Evolutionary conservation across 2,113 vertebrate genomes (phyloP), one percentile per base, ranked within the genome.

Genomic region (Tringa solitaria): DNA sequence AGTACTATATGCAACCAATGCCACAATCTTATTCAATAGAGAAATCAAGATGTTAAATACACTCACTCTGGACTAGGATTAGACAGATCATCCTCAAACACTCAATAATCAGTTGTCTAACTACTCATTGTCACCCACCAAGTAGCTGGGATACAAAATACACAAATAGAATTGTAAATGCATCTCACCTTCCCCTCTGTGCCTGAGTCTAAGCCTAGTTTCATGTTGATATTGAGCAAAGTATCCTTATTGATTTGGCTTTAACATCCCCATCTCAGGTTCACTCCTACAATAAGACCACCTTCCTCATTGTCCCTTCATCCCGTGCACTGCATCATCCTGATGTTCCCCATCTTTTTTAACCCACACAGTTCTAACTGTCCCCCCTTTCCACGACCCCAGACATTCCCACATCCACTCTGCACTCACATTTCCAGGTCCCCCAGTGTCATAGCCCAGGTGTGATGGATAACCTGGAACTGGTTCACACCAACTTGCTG

Each of bases 101-200:
- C 60, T 96, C 86, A 89, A 61, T 95, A 97, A 96, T 90, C 63
- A 91, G 46, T 93, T 67, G 50, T 72, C 74, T 95, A 74, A 94
- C 74, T 51, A 51, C 54, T 70, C 83, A 87, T 94, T 93, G 87
- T 90, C 88, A 92, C 53, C 51, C 70, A 80, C 32, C 54, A 78
- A 65, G 78, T 37, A 61, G 41, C 61, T 84, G 73, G n/a, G 28
- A 54, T 77, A 43, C 39, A 87, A 86, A 95, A 87, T 28, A 81
- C 67, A 77, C 56, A 92, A 93, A 87, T 50, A 91, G 59, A 94
- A 94, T 74, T 75, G 50, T 61, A 91, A 96, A 93, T 87, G 37
- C 28, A 32, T 54, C 54, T 91, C 93, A 78, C 59, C 67, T 94
- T 84, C 51, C 43, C 30, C 65, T 90, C 78, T 63, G 56, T 39